Conservation (phyloP, 2,113 vertebrate genomes). For the Arenaria interpres region DNA sequence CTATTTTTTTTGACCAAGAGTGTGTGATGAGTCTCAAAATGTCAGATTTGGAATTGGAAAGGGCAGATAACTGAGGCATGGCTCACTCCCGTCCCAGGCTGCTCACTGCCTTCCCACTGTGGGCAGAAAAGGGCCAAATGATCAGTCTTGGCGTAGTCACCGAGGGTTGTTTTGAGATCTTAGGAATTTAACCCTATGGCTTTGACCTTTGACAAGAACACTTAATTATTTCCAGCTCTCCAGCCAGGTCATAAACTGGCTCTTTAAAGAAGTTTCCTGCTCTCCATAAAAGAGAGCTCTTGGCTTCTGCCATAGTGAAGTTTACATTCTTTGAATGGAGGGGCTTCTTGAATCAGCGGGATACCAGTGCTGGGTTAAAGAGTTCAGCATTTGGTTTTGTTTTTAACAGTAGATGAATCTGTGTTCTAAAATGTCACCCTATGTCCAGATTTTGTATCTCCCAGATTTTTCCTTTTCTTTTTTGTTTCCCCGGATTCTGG, state of each 20-base stretch:
- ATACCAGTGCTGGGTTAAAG: background rate
- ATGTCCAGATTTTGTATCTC: background rate
- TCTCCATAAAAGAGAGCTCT: constrained; percentile 16
- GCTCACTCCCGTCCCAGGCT: background rate
- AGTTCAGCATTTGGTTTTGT: constrained; percentile 38
- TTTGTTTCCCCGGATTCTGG: background rate
- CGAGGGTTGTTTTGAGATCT: background rate
- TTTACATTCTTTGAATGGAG: constrained; percentile 43
- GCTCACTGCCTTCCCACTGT: background rate
- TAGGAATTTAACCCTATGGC: constrained; percentile 64
- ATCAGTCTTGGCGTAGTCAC: background rate
- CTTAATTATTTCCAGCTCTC: constrained; percentile 69
- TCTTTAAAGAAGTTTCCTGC: constrained; percentile 31
- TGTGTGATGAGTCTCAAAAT: background rate
- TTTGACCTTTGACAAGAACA: constrained; percentile 67
- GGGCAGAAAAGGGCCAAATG: background rate
- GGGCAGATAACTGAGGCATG: background rate
- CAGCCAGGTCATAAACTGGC: constrained; percentile 24
- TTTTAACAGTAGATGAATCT: background rate
- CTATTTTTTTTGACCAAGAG: background rate
- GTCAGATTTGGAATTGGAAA: background rate
- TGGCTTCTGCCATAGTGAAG: background rate
- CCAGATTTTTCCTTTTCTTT: background rate
- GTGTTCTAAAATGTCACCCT: background rate
- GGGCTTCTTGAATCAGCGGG: background rate